Percentiles rank a stretch among this genome's conserved stretches.
These are phyloP conservation scores for Xenopus laevis DNA, from an alignment of 2,113 vertebrate genomes.

Conservation along the genomic window DNA sequence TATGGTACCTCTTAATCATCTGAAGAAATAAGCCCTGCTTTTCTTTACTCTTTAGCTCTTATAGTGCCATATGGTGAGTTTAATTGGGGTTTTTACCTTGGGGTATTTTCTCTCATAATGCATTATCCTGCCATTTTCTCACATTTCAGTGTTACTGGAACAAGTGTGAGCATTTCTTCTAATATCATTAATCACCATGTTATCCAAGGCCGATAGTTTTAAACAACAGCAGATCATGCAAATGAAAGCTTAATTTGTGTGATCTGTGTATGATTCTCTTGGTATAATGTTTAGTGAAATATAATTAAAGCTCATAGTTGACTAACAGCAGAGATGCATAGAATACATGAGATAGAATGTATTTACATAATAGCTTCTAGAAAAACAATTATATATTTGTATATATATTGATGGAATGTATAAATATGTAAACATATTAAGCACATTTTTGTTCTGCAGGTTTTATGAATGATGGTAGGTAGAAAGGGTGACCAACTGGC, in stretches of 20 bases:
- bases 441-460: no score
- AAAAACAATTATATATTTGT: no score
- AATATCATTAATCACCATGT: background rate
- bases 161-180: background rate
- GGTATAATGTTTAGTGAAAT: no score
- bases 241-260: background rate
- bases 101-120: background rate
- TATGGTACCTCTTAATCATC: background rate
- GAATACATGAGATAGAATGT: no score
- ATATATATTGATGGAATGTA: no score
- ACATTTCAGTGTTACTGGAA: background rate
- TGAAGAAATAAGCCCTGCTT: background rate
- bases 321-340: no score
- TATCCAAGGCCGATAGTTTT: background rate
- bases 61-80: background rate
- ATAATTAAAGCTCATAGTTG: no score
- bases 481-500: no score
- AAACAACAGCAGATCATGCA: background rate
- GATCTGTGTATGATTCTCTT: no score
- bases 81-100: slow-evolving; percentile 3
- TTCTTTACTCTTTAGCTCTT: background rate
- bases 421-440: no score
- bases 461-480: no score
- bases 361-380: no score
- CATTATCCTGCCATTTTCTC: background rate